A percentile compares a stretch with the other conserved stretches of the same genome.
These are phyloP conservation scores for Carettochelys insculpta DNA, from an alignment of 2,113 vertebrate genomes.

Conservation along the genomic window DNA sequence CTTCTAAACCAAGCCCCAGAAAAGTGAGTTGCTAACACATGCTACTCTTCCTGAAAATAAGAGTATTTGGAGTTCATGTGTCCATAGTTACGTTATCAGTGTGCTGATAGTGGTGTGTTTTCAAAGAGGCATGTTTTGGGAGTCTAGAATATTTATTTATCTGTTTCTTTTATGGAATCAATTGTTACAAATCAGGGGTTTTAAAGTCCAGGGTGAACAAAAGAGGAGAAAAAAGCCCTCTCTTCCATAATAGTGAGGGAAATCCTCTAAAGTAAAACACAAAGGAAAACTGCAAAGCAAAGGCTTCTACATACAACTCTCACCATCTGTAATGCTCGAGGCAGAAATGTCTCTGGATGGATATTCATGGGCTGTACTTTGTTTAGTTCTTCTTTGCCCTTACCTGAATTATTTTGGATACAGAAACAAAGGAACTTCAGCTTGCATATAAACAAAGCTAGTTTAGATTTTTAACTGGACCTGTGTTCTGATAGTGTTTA, in stretches of 20 bases:
- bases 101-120: background rate
- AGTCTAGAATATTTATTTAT: background rate
- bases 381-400: background rate
- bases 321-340: background rate
- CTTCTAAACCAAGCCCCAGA: background rate
- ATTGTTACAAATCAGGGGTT: background rate
- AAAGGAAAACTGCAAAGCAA: background rate
- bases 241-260: background rate
- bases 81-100: background rate
- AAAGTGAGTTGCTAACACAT: background rate
- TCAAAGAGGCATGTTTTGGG: background rate
- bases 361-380: background rate
- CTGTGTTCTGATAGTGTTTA: background rate
- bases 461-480: background rate
- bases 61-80: background rate
- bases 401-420: rapidly evolving
- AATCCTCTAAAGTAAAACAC: background rate
- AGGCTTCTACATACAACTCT: background rate
- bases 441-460: background rate
- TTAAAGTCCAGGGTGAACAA: background rate
- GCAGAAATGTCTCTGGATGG: background rate
- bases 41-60: background rate
- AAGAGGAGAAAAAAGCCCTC: background rate
- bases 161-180: background rate
- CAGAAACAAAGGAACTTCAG: background rate